Evolutionary conservation across 2,113 vertebrate species (phyloP).

Genomic region (Dryoscopus gambensis): DNA sequence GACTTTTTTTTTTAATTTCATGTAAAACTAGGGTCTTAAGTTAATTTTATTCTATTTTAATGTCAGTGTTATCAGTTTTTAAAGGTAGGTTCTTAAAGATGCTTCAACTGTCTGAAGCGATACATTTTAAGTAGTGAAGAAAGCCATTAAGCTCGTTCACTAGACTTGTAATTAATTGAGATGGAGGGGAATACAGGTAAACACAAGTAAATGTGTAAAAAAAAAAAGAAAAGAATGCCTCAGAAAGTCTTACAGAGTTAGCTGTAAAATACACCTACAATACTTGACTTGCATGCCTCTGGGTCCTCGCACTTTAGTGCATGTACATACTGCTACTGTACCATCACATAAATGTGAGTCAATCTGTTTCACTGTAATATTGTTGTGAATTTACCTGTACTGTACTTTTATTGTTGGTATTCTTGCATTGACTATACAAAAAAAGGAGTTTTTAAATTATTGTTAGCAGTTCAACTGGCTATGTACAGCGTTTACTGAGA

Average conservation of each 20-base stretch:
- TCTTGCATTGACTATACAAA: constrained; percentile 77
- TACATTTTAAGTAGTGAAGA: constrained; percentile 71
- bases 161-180: constrained; percentile 62
- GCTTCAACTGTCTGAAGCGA: constrained; percentile 76
- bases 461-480: constrained; percentile 78
- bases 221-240: constrained; percentile 51
- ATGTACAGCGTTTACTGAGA: constrained; percentile 78
- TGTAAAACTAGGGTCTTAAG: constrained; percentile 55
- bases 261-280: constrained; percentile 75
- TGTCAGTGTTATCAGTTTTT: constrained; percentile 57
- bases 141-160: constrained; percentile 65
- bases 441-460: constrained; percentile 83
- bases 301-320: constrained; percentile 90
- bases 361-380: constrained; percentile 66
- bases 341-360: constrained; percentile 71
- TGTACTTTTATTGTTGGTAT: constrained; percentile 79
- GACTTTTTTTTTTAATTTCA: constrained; percentile 25
- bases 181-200: constrained; percentile 51
- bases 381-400: constrained; percentile 74
- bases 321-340: constrained; percentile 86
- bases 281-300: constrained; percentile 85
- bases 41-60: constrained; percentile 72
- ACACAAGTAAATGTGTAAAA: constrained; percentile 29
- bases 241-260: constrained; percentile 73
- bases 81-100: constrained; percentile 61